These are phyloP conservation scores for Troilus luridus DNA, from an alignment of 2,888 invertebrate species.

Conservation along the genomic window DNA sequence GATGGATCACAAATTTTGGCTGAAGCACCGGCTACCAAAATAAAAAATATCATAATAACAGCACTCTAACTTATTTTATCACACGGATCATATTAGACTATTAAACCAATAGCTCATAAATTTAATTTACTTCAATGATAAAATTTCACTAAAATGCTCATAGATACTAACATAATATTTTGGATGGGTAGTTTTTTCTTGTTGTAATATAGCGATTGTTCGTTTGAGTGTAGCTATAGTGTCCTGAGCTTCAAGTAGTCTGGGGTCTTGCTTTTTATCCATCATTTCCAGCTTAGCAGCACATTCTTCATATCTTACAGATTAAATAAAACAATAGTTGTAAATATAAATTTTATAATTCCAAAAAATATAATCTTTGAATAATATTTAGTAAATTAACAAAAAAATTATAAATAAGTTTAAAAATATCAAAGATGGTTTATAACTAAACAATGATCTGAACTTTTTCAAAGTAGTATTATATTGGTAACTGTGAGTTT, in stretches of 20 bases:
- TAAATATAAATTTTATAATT: neutral
- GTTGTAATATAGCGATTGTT: slow-evolving; percentile 64
- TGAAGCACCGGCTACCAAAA: too few relatives aligned
- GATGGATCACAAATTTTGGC: too few relatives aligned
- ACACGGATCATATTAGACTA: too few relatives aligned
- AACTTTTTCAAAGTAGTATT: too few relatives aligned
- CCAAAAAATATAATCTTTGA: neutral
- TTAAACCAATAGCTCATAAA: neutral
- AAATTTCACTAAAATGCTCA: neutral
- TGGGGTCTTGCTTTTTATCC: slow-evolving; percentile 64
- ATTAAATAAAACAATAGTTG: neutral
- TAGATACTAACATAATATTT: slow-evolving; percentile 52
- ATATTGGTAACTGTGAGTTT: too few relatives aligned
- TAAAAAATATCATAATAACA: too few relatives aligned
- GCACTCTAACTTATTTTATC: too few relatives aligned
- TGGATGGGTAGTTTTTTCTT: slow-evolving; percentile 60
- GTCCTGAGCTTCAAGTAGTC: slow-evolving; percentile 64
- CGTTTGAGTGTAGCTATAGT: slow-evolving; percentile 64
- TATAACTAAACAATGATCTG: too few relatives aligned
- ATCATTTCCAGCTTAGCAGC: slow-evolving; percentile 65
- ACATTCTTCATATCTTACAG: slow-evolving; percentile 66
- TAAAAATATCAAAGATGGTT: too few relatives aligned
- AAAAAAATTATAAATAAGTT: too few relatives aligned
- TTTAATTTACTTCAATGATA: neutral
- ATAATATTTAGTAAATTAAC: too few relatives aligned